Percentiles rank a stretch among this genome's conserved stretches.
Evolutionary conservation across 2,113 vertebrate genomes (phyloP).

Genomic region (Malaclemys terrapin): DNA sequence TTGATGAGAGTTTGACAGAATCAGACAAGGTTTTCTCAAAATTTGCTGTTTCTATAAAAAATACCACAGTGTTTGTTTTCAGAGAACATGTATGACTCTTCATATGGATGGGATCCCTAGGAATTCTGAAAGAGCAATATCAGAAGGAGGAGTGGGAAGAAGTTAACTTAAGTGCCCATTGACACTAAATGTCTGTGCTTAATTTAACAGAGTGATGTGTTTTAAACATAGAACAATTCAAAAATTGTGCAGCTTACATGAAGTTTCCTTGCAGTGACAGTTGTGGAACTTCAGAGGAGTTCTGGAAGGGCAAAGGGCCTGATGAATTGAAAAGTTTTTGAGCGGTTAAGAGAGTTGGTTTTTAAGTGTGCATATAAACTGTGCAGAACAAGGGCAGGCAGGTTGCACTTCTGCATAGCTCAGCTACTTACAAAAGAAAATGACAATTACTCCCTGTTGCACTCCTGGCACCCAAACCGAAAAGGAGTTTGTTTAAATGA

Average conservation of each 20-base stretch:
- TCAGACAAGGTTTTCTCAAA: not conserved
- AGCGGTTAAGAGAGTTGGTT: not conserved
- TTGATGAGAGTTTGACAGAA: not conserved
- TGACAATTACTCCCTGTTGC: not conserved
- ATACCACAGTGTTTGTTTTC: not conserved
- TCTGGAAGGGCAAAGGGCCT: not conserved
- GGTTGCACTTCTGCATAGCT: not conserved
- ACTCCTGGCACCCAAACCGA: not conserved
- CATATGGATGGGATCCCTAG: not conserved
- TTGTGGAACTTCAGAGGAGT: not conserved
- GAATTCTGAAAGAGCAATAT: not conserved
- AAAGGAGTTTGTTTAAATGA: not conserved
- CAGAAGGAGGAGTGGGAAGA: not conserved
- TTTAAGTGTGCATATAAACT: slow-evolving; percentile 10
- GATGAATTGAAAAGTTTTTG: not conserved
- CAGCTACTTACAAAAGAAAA: not conserved
- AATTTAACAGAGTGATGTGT: not conserved
- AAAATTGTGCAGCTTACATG: not conserved
- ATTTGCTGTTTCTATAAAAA: not conserved
- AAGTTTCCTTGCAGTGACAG: slow-evolving; percentile 1
- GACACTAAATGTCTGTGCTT: not conserved
- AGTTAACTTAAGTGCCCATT: not conserved
- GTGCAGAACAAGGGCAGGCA: not conserved
- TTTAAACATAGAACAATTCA: not conserved
- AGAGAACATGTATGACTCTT: not conserved